A percentile compares a stretch with the other conserved stretches of the same genome.
Evolutionary conservation across 1,140 invertebrate species (phyloP).

Genomic region (Campoletis sonorensis): DNA sequence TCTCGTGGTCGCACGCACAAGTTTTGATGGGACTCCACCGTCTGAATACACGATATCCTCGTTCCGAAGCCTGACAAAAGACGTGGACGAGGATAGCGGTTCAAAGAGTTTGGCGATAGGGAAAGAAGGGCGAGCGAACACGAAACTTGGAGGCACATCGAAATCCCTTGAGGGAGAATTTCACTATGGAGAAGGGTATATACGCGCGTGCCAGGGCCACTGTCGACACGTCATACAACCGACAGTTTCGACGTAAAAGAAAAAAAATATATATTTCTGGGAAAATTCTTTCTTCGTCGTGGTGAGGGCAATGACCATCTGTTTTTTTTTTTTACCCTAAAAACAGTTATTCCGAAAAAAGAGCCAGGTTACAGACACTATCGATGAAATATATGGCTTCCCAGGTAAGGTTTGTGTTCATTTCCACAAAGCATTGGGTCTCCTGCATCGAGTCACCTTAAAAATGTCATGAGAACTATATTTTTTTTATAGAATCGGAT

Average conservation of each 20-base stretch:
- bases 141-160: conserved; percentile 28
- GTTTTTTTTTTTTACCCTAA: not conserved
- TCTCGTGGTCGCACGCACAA: conserved; percentile 61
- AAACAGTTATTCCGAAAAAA: not conserved
- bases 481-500: no score
- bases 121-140: not conserved
- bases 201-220: not conserved
- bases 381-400: not conserved
- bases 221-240: not conserved
- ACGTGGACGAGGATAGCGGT: not conserved
- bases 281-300: not conserved
- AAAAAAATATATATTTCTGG: not conserved
- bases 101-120: conserved; percentile 9
- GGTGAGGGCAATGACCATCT: not conserved
- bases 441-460: no score
- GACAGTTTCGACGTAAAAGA: not conserved
- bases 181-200: not conserved
- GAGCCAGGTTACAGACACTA: not conserved
- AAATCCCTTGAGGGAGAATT: conserved; percentile 39
- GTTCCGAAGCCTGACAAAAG: conserved; percentile 37
- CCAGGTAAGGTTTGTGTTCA: not conserved
- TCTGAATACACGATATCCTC: conserved; percentile 67
- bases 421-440: not conserved
- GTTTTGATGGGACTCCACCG: conserved; percentile 65
- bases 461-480: no score